These are phyloP conservation scores for Drosophila bocki DNA, from an alignment of 1,140 invertebrate genomes.

Conservation along the genomic window DNA sequence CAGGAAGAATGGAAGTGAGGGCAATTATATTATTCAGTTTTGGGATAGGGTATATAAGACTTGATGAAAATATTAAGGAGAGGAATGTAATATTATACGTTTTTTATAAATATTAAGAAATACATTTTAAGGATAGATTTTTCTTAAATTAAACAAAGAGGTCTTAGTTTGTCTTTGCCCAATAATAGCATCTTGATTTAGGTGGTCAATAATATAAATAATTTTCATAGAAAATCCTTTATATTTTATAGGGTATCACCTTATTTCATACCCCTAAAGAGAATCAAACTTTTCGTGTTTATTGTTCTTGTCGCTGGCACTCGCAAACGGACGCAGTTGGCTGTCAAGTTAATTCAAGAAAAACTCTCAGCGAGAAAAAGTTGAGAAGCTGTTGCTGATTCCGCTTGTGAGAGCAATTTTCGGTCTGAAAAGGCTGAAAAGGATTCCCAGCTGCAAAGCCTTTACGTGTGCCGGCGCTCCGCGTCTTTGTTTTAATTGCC, in stretches of 20 bases:
- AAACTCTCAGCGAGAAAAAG: constrained; percentile 42
- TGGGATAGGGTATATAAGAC: background rate
- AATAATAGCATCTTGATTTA: background rate
- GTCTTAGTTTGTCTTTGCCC: accelerated
- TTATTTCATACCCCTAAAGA: background rate
- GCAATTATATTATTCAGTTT: constrained; percentile 44
- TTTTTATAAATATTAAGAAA: background rate
- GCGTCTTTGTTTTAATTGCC: constrained; percentile 78
- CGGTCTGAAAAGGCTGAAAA: constrained; percentile 27
- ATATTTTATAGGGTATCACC: constrained; percentile 1
- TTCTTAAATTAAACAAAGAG: background rate
- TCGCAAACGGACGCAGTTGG: constrained; percentile 26
- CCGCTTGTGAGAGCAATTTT: constrained; percentile 40
- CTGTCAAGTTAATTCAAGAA: constrained; percentile 66
- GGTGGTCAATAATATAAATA: background rate
- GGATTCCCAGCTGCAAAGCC: constrained; percentile 66
- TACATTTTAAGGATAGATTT: background rate
- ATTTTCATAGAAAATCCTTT: background rate
- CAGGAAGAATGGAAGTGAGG: constrained; percentile 20
- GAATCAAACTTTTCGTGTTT: constrained; percentile 29
- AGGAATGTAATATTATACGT: background rate
- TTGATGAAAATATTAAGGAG: background rate
- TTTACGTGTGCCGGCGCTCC: constrained; percentile 62
- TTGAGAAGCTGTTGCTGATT: constrained; percentile 51
- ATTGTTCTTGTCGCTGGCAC: constrained; percentile 49